Evolutionary conservation across 2,113 vertebrate genomes (phyloP), one percentile per base, ranked within the genome.

Genomic region (Neolamprologus toae): DNA sequence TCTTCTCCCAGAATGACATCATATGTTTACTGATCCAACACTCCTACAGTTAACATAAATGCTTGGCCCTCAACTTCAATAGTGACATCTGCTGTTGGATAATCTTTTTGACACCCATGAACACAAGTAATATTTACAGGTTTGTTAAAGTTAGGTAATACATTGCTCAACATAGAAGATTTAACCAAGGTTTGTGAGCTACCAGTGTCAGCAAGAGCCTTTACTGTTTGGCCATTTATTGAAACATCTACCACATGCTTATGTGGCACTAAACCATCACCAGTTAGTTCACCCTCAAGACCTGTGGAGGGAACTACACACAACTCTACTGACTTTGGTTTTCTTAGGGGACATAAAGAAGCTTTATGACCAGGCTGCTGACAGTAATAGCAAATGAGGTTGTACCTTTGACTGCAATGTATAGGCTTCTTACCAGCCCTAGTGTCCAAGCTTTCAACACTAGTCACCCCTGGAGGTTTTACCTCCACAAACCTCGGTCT

Each of bases 401-500:
- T 37, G 26, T 37, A 37, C 28, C n/a, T 54, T 54, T 21, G 53
- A 21, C n/a, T 54, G n/a, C 9, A 21, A 10, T 54, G 53, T 37
- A 13, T 9, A 23, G 49, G 51, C 13, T 79, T 80, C 49, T 55
- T 80, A 37, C 51, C 51, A 9, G n/a, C 9, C 7, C 8, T 45
- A 8, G 12, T 80, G 78, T 55, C 78, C 5, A 21, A 35, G 8
- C 1, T 21, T 1, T 37, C 78, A n/a, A 37, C 31, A 35, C 5
- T 26, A 13, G 13, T 45, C 13, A 37, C 37, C 11, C 4, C 4
- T 11, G n/a, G 19, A 45, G 35, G 51, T 6, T 54, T 21, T 11
- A 54, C 47, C 8, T 51, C 17, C 47, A 0, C 17, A 51, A 51
- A 51, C 17, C 17, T 51, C 0, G 47, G 17, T 51, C 47, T 0